Percentiles rank a stretch among this genome's conserved stretches.
Conservation (phyloP, 2,888 invertebrate species). For the Campaea margaritaria region DNA sequence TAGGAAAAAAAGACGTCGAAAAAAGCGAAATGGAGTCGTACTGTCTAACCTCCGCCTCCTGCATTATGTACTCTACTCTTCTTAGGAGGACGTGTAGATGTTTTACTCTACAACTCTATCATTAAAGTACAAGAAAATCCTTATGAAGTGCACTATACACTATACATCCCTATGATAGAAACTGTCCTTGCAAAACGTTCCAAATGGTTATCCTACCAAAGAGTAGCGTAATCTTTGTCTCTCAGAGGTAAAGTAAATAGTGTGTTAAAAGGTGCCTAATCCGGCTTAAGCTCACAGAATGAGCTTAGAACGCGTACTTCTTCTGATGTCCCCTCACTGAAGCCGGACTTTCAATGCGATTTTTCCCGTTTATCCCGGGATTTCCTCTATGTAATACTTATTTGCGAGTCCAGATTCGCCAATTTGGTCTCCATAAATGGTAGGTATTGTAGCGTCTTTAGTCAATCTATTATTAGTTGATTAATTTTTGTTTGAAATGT, state of each 20-base stretch:
- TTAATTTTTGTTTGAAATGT: too few relatives aligned
- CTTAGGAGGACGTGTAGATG: too few relatives aligned
- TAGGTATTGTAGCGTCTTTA: neutral
- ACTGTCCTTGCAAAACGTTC: neutral
- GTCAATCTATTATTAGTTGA: too few relatives aligned
- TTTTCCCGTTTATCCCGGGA: slow-evolving; percentile 59
- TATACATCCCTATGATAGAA: neutral
- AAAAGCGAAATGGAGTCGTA: too few relatives aligned
- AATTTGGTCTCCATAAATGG: slow-evolving; percentile 36
- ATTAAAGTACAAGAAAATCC: neutral
- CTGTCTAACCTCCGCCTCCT: too few relatives aligned
- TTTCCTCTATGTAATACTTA: slow-evolving; percentile 65
- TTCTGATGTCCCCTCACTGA: slow-evolving; percentile 72
- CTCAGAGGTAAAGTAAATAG: slow-evolving; percentile 72
- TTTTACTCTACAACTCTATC: too few relatives aligned
- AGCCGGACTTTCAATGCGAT: slow-evolving; percentile 75
- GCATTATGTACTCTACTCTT: too few relatives aligned
- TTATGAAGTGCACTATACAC: neutral
- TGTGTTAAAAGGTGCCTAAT: slow-evolving; percentile 81
- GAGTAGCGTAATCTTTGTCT: slow-evolving; percentile 60
- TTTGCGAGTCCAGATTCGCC: slow-evolving; percentile 50
- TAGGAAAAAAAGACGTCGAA: too few relatives aligned
- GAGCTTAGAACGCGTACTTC: slow-evolving; percentile 72
- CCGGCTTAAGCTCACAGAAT: slow-evolving; percentile 72
- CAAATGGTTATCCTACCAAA: slow-evolving; percentile 42